Evolutionary conservation across 1,140 invertebrate species (phyloP).

Genomic region (Eupristina koningsbergeri): DNA sequence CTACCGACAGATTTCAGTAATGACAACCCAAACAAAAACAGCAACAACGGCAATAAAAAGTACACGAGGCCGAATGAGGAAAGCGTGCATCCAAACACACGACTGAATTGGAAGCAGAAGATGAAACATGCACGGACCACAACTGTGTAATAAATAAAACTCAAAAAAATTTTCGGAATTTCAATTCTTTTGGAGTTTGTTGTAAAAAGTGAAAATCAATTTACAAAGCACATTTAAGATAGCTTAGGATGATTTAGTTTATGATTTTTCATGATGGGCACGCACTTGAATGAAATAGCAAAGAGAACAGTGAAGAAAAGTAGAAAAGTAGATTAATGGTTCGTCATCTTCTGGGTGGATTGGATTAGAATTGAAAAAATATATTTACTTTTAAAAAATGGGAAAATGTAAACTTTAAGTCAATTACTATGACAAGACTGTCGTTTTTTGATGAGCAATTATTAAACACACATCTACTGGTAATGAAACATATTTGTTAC

Average conservation of each 20-base stretch:
- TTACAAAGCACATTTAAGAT: background rate
- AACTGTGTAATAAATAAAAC: background rate
- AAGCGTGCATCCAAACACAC: background rate
- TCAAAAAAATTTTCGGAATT: background rate
- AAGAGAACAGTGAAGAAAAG: background rate
- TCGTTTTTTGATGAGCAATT: too few species aligned
- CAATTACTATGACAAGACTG: too few species aligned
- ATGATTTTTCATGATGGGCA: background rate
- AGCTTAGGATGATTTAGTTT: background rate
- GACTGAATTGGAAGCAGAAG: too few species aligned
- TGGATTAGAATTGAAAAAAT: background rate
- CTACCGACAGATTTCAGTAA: background rate
- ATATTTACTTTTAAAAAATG: background rate
- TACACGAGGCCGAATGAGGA: background rate
- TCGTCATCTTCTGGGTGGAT: slow-evolving; percentile 8
- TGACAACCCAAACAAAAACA: background rate
- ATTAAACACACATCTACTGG: too few species aligned
- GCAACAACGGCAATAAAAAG: background rate
- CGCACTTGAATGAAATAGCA: background rate
- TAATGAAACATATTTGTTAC: too few species aligned
- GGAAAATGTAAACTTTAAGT: too few species aligned
- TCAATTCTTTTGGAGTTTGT: background rate
- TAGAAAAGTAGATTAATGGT: slow-evolving; percentile 7
- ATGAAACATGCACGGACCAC: background rate
- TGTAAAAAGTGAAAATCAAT: background rate